Base-by-base conservation (phyloP, 2,113 vertebrate species). In the Lepus americanus region DNA sequence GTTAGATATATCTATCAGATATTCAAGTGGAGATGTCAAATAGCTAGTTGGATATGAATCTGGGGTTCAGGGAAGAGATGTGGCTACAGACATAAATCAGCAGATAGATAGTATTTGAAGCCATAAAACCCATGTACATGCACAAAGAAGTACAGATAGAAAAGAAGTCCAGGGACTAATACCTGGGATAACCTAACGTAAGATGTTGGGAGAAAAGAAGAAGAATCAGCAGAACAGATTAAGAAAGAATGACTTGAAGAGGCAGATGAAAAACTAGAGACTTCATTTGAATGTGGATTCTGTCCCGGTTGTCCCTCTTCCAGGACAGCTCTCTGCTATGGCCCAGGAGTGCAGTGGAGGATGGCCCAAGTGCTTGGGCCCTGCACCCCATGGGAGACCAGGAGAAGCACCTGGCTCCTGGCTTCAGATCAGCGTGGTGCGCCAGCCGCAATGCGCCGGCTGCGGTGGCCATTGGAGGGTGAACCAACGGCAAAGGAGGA, bases 181-280 rank as follows among this genome's bases (percentile, higher is more conserved):
- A 73, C 14, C 33, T 90, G 17, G 64, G 53, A 80, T 27, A 96
- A 39, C 9, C 87, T 6, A 81, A 93, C 33, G 33, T 78, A 66
- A 93, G 31, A 66, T 44, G 17, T 25, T 79, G 36, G 59, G 59
- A 20, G 25, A 39, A 70, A 81, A 77, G 49, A 77, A 13, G 27
- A 91, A 55, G 10, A 64, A 63, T 33, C 8, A 88, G 72, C 88
- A 95, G 88, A 96, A n/a, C n/a, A 67, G 61, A 83, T 49, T n/a
- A 29, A n/a, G 44, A 73, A 80, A 44, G 70, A 87, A 79, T n/a
- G 55, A 78, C 25, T 22, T 70, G 69, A 86, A 64, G 70, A 66
- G 19, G 33, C 22, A 55, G 25, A n/a, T 70, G 23, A 74, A 92
- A 95, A 87, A 67, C 53, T 27, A 59, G 55, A 89, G 53, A 78